Conservation (phyloP, 2,113 vertebrate species). For the Callipepla californica region DNA sequence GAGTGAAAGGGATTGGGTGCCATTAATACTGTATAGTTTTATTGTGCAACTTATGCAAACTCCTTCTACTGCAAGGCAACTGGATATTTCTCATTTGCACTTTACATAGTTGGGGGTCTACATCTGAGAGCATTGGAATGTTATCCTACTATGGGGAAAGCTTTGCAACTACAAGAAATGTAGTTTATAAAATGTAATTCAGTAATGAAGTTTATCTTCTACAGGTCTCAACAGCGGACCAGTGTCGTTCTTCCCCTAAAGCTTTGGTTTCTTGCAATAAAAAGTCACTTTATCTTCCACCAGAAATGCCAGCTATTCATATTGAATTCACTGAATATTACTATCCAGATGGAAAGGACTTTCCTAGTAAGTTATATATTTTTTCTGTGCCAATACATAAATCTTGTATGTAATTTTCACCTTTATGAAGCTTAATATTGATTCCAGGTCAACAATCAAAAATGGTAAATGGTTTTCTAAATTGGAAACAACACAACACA, state of each 20-base stretch:
- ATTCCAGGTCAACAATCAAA: not conserved
- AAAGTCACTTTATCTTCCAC: slow-evolving; percentile 94
- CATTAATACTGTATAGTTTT: not conserved
- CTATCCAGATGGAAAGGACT: slow-evolving; percentile 96
- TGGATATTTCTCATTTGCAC: not conserved
- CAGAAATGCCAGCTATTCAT: slow-evolving; percentile 97
- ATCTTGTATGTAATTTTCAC: not conserved
- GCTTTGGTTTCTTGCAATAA: slow-evolving; percentile 99
- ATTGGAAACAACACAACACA: not conserved
- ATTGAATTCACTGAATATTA: slow-evolving; percentile 99
- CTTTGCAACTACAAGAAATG: not conserved
- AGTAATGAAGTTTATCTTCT: slow-evolving; percentile 29
- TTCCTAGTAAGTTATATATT: slow-evolving; percentile 86
- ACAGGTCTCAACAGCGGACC: slow-evolving; percentile 96
- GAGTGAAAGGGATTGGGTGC: not conserved
- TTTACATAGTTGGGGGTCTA: not conserved
- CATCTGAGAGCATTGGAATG: not conserved
- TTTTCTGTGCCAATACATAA: not conserved
- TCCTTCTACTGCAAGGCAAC: not conserved
- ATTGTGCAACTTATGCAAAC: accelerated
- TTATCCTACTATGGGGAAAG: not conserved
- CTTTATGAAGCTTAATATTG: not conserved
- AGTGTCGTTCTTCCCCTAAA: slow-evolving; percentile 93
- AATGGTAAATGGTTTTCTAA: not conserved
- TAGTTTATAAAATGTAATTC: not conserved